Percentiles rank a stretch among this genome's conserved stretches.
phyloP scores from a whole-genome alignment of 2,113 vertebrate species.

The Lepus americanus region DNA sequence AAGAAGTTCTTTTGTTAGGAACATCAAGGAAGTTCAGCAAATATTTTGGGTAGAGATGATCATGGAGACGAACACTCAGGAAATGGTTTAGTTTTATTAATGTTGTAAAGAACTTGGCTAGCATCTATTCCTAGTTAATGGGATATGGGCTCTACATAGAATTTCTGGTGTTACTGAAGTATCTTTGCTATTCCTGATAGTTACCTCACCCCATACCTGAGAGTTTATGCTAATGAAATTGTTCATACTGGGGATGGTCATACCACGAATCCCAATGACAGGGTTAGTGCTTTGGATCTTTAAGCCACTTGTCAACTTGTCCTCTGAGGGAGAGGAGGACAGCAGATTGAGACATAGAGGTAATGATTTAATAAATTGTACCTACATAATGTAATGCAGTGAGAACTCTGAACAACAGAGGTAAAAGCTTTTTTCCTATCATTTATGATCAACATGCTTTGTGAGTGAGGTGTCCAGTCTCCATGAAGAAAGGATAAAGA shows the following conservation, averaged over 20 bases:
- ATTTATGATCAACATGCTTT: too few species aligned
- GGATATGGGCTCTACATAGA: not conserved
- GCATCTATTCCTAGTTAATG: not conserved
- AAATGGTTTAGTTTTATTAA: not conserved
- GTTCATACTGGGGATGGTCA: accelerated
- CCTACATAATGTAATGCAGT: not conserved
- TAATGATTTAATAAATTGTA: not conserved
- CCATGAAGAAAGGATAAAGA: not conserved
- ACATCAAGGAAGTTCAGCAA: not conserved
- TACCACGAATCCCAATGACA: not conserved
- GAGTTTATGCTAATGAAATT: not conserved
- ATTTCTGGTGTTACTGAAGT: not conserved
- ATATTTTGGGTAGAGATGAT: not conserved
- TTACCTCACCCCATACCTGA: not conserved
- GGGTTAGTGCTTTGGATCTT: not conserved
- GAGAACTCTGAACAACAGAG: not conserved
- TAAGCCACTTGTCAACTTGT: not conserved
- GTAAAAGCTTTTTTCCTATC: not conserved
- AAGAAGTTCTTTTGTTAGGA: not conserved
- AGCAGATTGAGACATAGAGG: not conserved
- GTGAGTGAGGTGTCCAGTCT: not conserved
- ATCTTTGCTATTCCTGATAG: not conserved
- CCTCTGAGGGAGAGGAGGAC: too few species aligned
- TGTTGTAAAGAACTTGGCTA: not conserved
- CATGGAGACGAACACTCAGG: not conserved